phyloP scores from a whole-genome alignment of 2,797 vertebrate genomes.

The Echeneis naucrates region DNA sequence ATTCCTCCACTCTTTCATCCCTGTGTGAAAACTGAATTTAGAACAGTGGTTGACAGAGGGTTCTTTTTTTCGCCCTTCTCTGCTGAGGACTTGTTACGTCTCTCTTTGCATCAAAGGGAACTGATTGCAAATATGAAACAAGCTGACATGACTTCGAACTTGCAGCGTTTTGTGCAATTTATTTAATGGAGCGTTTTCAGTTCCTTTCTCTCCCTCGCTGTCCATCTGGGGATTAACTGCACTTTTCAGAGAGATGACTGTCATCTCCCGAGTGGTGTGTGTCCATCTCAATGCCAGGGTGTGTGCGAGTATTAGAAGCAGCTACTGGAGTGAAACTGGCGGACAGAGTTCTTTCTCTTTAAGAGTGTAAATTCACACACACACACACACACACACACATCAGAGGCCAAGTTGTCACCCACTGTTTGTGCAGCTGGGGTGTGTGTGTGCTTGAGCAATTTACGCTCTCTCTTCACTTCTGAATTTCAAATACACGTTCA shows the following conservation, averaged over 20 bases:
- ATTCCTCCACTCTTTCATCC: slow-evolving; percentile 11
- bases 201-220: slow-evolving; percentile 28
- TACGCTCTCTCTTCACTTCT: slow-evolving; percentile 36
- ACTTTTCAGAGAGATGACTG: slow-evolving; percentile 52
- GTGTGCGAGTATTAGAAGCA: slow-evolving; percentile 39
- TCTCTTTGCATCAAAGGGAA: slow-evolving; percentile 33
- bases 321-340: slow-evolving; percentile 57
- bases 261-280: slow-evolving; percentile 51
- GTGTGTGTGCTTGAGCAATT: slow-evolving; percentile 27
- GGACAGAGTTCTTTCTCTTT: slow-evolving; percentile 50
- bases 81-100: slow-evolving; percentile 14
- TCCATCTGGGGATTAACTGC: slow-evolving; percentile 53
- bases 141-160: slow-evolving; percentile 14
- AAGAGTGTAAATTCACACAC: slow-evolving; percentile 29
- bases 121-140: slow-evolving; percentile 43
- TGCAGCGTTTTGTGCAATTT: slow-evolving; percentile 37
- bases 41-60: slow-evolving; percentile 21
- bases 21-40: slow-evolving; percentile 19
- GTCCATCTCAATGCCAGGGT: slow-evolving; percentile 25
- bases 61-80: slow-evolving; percentile 7
- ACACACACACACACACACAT: slow-evolving; percentile 28
- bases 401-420: slow-evolving; percentile 53
- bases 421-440: slow-evolving; percentile 51
- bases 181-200: slow-evolving; percentile 40
- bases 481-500: slow-evolving; percentile 29